These are phyloP conservation scores for Epinotia bilunana DNA, from an alignment of 2,888 invertebrate genomes.

Conservation along the genomic window DNA sequence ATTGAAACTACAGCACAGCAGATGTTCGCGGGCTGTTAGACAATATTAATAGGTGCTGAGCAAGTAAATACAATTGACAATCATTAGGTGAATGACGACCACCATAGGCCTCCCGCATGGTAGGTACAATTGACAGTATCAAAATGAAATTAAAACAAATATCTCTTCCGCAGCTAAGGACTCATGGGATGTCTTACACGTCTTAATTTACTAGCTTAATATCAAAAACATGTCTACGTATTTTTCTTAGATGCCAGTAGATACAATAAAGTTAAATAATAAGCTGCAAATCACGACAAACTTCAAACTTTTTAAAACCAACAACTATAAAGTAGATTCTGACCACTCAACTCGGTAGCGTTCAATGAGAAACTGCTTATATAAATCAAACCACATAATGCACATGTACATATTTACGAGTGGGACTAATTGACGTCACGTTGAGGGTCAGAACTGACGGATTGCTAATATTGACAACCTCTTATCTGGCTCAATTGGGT, in stretches of 20 bases:
- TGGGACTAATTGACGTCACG: constrained; percentile 27
- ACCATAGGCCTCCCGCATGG: too few relatives aligned
- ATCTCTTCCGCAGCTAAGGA: too few relatives aligned
- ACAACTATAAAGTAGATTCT: not conserved
- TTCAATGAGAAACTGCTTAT: constrained; percentile 25
- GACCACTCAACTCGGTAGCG: constrained; percentile 34
- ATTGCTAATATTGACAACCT: not conserved
- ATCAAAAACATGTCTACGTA: too few relatives aligned
- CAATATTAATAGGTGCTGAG: constrained; percentile 6
- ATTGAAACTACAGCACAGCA: constrained; percentile 37
- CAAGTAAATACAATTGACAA: constrained; percentile 14
- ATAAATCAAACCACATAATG: constrained; percentile 37
- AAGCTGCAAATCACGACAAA: too few relatives aligned
- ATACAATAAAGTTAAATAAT: too few relatives aligned
- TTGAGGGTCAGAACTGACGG: constrained; percentile 9
- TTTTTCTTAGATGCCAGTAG: too few relatives aligned
- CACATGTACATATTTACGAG: constrained; percentile 27
- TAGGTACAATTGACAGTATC: too few relatives aligned
- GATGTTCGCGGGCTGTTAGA: constrained; percentile 10
- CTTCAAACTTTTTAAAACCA: not conserved
- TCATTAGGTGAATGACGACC: not conserved
- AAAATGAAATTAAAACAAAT: too few relatives aligned
- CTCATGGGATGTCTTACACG: too few relatives aligned
- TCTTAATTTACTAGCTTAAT: too few relatives aligned
- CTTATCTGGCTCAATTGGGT: not conserved